Base-by-base conservation (phyloP, 2,113 vertebrate genomes). In the Cochlearius cochlearius region DNA sequence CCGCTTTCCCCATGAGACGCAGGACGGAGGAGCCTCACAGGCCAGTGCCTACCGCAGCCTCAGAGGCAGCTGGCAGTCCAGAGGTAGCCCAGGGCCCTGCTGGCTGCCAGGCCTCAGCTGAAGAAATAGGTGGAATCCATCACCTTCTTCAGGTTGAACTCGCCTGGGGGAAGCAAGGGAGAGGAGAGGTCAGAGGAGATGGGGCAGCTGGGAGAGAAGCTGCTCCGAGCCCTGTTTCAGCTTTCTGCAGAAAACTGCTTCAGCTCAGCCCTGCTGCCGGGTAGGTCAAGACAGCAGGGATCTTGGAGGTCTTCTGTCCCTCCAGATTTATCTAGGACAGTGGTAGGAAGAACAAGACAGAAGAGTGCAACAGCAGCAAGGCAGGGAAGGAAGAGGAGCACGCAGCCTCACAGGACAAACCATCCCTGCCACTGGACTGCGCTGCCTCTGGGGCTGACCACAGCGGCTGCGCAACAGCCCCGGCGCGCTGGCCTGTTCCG, bases 121-220 rank as follows among this genome's bases (percentile, higher is more conserved):
- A 99, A 99, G 98, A 99, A 99, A 94, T 99, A 99, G 1, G 98
- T 99, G 36, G 99, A 99, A 52, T 97, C 95, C 92, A 99, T 99
- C 96, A 99, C 99, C 39, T 93, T 96, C 72, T 98, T 74, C 76
- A 99, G 98, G 97, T 99, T 97, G 62, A 99, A 99, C 76, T 98
- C 91, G 12, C 99, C 99, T 99, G 86, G 17, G 30, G 21, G 32
- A 27, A 73, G 62, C 0, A 5, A 81, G 22, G 49, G 26, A 80
- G n/a, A 52, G 20, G 32, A 73, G 22, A 74, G 23, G 50, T 60
- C 18, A 85, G 74, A 49, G 23, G 14, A 39, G n/a, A 59, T 12
- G 8, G 15, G 45, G 36, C n/a, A 38, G 30, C 9, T 8, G 32
- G 18, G 63, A 79, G 30, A 80, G 58, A 34, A 22, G 25, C 36